These are phyloP conservation scores for Plecotus auritus DNA, from an alignment of 2,113 vertebrate species.

Conservation along the genomic window DNA sequence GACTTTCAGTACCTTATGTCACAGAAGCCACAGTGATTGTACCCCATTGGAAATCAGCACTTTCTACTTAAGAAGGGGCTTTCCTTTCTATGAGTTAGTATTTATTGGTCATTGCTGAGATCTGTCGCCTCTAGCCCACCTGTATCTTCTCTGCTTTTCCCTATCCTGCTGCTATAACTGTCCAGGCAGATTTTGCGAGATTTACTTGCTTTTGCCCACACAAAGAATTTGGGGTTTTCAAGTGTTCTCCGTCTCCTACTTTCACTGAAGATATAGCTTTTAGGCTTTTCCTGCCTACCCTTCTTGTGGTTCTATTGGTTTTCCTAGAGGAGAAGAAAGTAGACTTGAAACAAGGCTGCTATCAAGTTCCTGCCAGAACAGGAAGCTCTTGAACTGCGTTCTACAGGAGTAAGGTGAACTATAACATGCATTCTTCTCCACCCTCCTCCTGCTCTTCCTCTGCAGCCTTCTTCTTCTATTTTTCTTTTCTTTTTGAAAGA, in stretches of 20 bases:
- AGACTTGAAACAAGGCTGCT: neutral
- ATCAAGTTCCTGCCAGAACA: neutral
- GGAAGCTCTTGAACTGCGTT: neutral
- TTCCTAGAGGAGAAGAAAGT: neutral
- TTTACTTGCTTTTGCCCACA: neutral
- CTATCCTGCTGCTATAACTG: neutral
- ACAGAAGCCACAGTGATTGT: neutral
- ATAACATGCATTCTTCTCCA: too few relatives aligned
- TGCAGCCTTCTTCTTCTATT: neutral
- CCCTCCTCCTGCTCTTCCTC: neutral
- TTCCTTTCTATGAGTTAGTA: neutral
- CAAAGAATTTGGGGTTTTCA: neutral
- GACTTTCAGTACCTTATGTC: neutral
- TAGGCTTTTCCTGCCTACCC: too few relatives aligned
- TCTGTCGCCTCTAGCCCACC: neutral
- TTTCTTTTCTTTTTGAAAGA: neutral
- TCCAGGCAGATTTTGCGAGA: neutral
- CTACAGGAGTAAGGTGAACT: neutral
- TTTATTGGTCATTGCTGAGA: neutral
- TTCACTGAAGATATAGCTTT: neutral
- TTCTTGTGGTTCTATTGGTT: neutral
- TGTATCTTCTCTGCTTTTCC: neutral
- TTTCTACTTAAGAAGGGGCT: neutral
- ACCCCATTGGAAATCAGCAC: neutral
- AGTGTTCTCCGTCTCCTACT: neutral